Evolutionary conservation across 2,888 invertebrate species (phyloP).

Genomic region (Drosophila quasianomalipes): DNA sequence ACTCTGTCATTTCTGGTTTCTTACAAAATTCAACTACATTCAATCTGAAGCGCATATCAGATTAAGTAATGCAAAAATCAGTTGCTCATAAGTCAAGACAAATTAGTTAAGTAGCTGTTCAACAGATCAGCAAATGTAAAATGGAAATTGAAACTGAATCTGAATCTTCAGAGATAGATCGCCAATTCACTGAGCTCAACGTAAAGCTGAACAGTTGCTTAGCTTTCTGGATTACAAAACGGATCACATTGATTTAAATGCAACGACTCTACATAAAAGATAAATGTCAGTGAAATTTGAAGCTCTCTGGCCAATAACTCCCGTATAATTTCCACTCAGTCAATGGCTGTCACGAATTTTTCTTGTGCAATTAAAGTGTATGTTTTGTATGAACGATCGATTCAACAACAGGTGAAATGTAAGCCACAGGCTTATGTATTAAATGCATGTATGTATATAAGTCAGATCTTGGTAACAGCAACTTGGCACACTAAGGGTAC

Average conservation of each 20-base stretch:
- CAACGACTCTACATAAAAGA: slow-evolving; percentile 2
- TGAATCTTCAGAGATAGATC: not conserved
- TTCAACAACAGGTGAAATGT: slow-evolving; percentile 65
- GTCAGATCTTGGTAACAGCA: slow-evolving; percentile 51
- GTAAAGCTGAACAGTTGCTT: slow-evolving; percentile 1
- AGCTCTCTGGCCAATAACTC: slow-evolving; percentile 50
- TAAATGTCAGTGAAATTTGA: slow-evolving; percentile 45
- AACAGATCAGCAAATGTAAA: slow-evolving; percentile 14
- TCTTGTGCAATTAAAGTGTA: slow-evolving; percentile 58
- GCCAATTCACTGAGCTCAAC: slow-evolving; percentile 12
- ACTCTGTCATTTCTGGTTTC: not conserved
- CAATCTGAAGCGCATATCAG: not conserved
- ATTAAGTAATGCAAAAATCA: slow-evolving; percentile 26
- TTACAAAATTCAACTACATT: not conserved
- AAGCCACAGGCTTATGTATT: slow-evolving; percentile 36
- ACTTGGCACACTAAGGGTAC: slow-evolving; percentile 54
- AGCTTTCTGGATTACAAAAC: slow-evolving; percentile 14
- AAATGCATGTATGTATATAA: slow-evolving; percentile 26
- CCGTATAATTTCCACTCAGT: slow-evolving; percentile 46
- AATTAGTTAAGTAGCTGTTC: slow-evolving; percentile 28
- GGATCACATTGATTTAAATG: not conserved
- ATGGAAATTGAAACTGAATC: slow-evolving; percentile 14
- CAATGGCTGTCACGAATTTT: slow-evolving; percentile 39
- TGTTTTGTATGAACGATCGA: slow-evolving; percentile 61
- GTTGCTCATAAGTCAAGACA: slow-evolving; percentile 17